Base-by-base conservation (phyloP, 1,140 invertebrate species). In the Capitella teleta region DNA sequence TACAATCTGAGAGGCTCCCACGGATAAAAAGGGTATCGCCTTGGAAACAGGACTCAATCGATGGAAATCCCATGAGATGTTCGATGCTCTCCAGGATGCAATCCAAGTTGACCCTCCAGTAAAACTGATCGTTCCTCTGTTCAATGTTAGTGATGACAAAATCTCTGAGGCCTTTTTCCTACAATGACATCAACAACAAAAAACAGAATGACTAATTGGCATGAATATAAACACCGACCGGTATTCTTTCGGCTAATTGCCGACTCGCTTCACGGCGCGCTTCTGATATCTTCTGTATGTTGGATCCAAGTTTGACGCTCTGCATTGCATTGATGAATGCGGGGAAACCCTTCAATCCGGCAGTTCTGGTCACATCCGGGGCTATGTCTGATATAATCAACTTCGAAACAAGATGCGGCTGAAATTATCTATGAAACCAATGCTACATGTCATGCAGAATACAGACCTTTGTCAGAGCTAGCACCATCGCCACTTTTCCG, bases 371-470 rank as follows among this genome's bases (percentile, higher is more conserved):
- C 37, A 44, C 76, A 0, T 83, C 63, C 2, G 89, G 89, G 10
- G 85, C 84, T 54, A 92, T 83, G 62, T 95, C 90, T 34, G 86
- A 81, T 3, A 92, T 79, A 38, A 92, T 75, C 21, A 91, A 66
- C 57, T 82, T 85, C 18, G 87, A 81, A 2, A 91, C 76, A 18
- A 85, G 53, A 43, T 85, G 74, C 30, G 87, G 84, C 83, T 86
- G 67, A 21, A 56, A 55, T 50, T 34, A 54, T 16, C 36, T 24
- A 36, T 32, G 1, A 43, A 1, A 47, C 14, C 37, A 34, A 16
- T 21, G 14, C 19, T 10, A 38, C 25, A 37, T 30, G 18, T 51
- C 3, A 18, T 23, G 26, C 14, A 37, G 14, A n/a, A 24, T 3
- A 55, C 59, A 58, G 61, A 77, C 80, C 71, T 83, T 76, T 59